Evolutionary conservation across 2,113 vertebrate species (phyloP), one percentile per base, ranked within the genome.

Genomic region (Anarhynchus alexandrinus): DNA sequence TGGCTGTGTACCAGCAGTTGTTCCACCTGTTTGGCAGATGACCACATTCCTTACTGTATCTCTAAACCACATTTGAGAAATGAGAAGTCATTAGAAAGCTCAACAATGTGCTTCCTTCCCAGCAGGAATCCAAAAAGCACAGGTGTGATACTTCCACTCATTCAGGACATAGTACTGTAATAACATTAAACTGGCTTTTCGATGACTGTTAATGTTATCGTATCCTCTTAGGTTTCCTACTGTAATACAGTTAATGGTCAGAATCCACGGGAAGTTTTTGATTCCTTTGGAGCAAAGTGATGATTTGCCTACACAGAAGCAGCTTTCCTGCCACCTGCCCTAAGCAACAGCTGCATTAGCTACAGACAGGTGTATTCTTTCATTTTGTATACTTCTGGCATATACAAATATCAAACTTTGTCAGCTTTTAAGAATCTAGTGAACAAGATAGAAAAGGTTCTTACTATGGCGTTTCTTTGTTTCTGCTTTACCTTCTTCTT

Each of bases 401-500:
- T 9, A 43, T 21, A 57, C 12, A 92, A 93, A 58, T 52, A 64
- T 23, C 19, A 86, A 82, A 38, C 27, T 57, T 62, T 30, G 5
- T 22, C n/a, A 36, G 8, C 17, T 85, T 54, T 79, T 61, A 87
- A 81, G 38, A 66, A 40, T 45, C 26, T 23, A 59, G 11, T 40
- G 72, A 62, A 92, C 73, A 72, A 57, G 55, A n/a, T 20, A 79
- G 43, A 81, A 71, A 76, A 76, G 38, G 12, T 36, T 91, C 98
- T 98, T 97, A 98, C 98, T 96, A 73, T 98, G 98, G 8, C 69
- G 97, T 81, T 97, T 98, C 95, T 90, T 96, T 83, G 98, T 71
- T 91, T 93, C 73, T 42, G 97, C 92, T 85, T 97, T 96, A 98
- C 98, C 98, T 40, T 99, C 99, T 88, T 99, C 99, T 96, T 98